Percentiles rank a stretch among this genome's conserved stretches.
These are phyloP conservation scores for Nasua narica DNA, from an alignment of 2,797 vertebrate genomes.

Conservation along the genomic window DNA sequence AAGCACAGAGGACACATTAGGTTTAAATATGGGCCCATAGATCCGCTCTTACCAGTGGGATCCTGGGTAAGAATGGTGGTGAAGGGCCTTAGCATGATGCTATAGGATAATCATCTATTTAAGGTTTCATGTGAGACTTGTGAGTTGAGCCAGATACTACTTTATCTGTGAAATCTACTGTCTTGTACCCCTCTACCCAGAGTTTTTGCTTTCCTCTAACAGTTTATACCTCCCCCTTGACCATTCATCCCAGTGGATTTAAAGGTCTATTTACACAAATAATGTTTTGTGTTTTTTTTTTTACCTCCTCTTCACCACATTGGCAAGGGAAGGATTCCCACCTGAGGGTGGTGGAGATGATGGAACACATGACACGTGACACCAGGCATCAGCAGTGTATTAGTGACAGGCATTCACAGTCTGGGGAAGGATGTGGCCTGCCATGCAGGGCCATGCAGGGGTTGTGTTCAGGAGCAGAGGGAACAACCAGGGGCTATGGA, in stretches of 20 bases:
- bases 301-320: neutral
- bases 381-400: neutral
- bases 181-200: neutral
- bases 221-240: neutral
- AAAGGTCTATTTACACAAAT: neutral
- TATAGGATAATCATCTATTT: neutral
- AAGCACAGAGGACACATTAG: neutral
- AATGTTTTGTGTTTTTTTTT: too few species aligned
- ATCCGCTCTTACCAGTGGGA: neutral
- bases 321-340: neutral
- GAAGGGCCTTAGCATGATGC: neutral
- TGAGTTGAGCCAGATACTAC: neutral
- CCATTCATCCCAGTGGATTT: neutral
- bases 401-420: neutral
- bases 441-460: neutral
- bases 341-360: neutral
- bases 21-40: neutral
- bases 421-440: neutral
- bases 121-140: neutral
- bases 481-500: neutral
- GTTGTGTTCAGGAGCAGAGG: neutral
- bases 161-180: neutral
- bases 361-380: neutral
- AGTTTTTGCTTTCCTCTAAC: neutral
- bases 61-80: neutral